Evolutionary conservation across 64 coral and sea anemone genomes (phyloP), one percentile per base, ranked within the genome.

Genomic region (Hydrozoanthus tunicans): DNA sequence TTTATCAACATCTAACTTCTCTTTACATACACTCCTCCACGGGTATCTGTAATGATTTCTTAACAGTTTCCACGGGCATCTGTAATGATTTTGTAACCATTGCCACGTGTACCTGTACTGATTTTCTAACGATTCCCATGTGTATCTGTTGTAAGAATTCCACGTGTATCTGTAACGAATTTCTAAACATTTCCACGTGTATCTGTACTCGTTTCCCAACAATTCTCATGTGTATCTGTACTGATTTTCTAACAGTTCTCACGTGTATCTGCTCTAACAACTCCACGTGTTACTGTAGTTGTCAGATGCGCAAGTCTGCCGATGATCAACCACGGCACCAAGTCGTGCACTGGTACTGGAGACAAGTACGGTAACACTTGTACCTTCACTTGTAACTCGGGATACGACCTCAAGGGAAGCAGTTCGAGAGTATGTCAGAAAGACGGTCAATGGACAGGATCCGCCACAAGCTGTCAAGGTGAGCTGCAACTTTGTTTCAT

Each of bases 351-450:
- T 69, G 79, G 73, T 0, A 91, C 82, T 51, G 89, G 73, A 1
- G 60, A 93, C 32, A 59, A n/a, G 6, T 96, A 91, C 24, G 8
- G 25, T 4, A 53, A 70, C 27, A 72, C 78, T 1, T 96, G 95
- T 75, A 70, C 80, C 23, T 91, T 96, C 68, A 32, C 65, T 52
- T 96, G 95, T 86, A 66, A 82, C 1, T 6, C 64, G 10, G 95
- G 95, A 11, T 93, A 96, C 62, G 85, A 86, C 71, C 77, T 96
- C 6, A 83, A 84, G 6, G 95, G 95, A 5, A 89, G 92, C 10
- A 91, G 70, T 13, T 77, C 89, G 58, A 79, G 92, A 15, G 91
- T 63, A 53, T 96, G 95, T 77, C 92, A 96, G 58, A 93, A 93
- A 14, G 76, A 92, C 27, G 90, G 79, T 1, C 71, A 63, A 17